These are phyloP conservation scores for Patiria pectinifera DNA, from an alignment of 53 echinoderm and acorn worm species.

Conservation along the genomic window DNA sequence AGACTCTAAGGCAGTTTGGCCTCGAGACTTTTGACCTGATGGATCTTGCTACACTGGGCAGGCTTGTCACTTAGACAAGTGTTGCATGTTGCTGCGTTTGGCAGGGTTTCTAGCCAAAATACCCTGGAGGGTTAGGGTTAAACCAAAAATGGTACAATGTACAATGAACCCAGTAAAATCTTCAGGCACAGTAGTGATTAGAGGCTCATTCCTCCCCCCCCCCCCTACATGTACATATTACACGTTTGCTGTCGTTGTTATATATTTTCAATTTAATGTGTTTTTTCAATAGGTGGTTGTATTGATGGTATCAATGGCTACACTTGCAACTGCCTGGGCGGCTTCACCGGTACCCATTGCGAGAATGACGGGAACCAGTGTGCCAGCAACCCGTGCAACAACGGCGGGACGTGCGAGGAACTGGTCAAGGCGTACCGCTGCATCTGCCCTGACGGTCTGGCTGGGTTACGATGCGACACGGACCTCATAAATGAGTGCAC, in stretches of 20 bases:
- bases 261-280: not conserved
- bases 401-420: constrained; percentile 58
- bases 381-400: constrained; percentile 71
- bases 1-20: too few relatives aligned
- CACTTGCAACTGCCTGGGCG: constrained; percentile 49
- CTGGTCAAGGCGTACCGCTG: constrained; percentile 66
- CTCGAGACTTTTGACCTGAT: too few relatives aligned
- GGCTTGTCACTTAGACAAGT: too few relatives aligned
- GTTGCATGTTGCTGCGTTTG: too few relatives aligned
- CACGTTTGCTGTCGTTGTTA: not conserved
- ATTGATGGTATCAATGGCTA: constrained; percentile 31
- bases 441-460: constrained; percentile 63
- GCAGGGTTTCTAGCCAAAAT: too few relatives aligned
- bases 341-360: constrained; percentile 46
- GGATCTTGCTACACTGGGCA: too few relatives aligned
- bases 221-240: too few relatives aligned
- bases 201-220: too few relatives aligned
- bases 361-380: constrained; percentile 70
- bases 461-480: constrained; percentile 48
- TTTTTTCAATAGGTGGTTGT: constrained; percentile 23
- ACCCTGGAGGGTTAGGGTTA: too few relatives aligned
- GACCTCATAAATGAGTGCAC: constrained; percentile 66
- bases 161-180: too few relatives aligned
- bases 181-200: too few relatives aligned
- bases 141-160: too few relatives aligned